Evolutionary conservation across 64 coral and sea anemone genomes (phyloP), one percentile per base, ranked within the genome.

Genomic region (Catalaphyllia jardinei): DNA sequence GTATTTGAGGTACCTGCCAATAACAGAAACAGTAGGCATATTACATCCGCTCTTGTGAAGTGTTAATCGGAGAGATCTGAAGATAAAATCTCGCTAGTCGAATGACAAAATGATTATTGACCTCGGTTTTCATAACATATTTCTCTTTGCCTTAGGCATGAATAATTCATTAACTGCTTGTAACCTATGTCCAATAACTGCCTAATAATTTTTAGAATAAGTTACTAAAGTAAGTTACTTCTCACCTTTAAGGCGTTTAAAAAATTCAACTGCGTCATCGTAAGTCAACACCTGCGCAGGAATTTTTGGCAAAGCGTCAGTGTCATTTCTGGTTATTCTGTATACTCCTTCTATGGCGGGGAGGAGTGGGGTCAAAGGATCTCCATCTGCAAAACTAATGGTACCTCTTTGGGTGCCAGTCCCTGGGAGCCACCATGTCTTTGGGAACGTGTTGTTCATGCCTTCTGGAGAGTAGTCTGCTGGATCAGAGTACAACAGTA

Each of bases 401-500:
- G 4, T 31, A 52, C 86, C 92, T 54, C 94, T 64, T 59, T 95
- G 94, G 19, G 87, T 64, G 1, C 94, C 94, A 88, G 89, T 86
- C 5, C 38, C 31, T 14, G 94, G 94, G 3, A 96, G 72, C 85
- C 86, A 96, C 52, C 77, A 77, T 18, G 78, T 35, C 29, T 96
- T 77, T 51, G 94, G 94, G 52, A 90, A 96, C 0, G 89, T 92
- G 22, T 92, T 74, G 6, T 89, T 52, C 25, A 51, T 69, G 22
- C 94, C 94, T 13, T 76, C 76, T 18, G 94, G 90, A 0, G 94
- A 79, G 71, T 76, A 83, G 72, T 92, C 52, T 11, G 33, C 86
- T n/a, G 94, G 90, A 27, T 96, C 94, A 22, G 78, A 86, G 80
- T 92, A 92, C 4, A 96, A 22, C 19, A 92, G 49, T n/a, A 20